Percentiles rank a stretch among this genome's conserved stretches.
Evolutionary conservation across 2,797 vertebrate genomes (phyloP).

Genomic region (Anolis apletophallus): DNA sequence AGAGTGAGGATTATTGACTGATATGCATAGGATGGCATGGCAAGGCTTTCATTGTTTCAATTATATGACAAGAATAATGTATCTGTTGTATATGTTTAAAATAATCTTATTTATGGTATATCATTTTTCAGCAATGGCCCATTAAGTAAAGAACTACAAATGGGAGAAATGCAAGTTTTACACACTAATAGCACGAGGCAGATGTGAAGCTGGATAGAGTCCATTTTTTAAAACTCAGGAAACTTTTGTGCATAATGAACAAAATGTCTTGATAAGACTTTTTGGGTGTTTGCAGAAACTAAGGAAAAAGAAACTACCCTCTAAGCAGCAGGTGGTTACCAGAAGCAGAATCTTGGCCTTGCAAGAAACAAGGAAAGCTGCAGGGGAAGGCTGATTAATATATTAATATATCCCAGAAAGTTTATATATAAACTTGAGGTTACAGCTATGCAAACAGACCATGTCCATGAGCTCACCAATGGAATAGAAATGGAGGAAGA

Average conservation of each 20-base stretch:
- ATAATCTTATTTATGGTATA: background rate
- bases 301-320: too few relatives aligned
- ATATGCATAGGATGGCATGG: background rate
- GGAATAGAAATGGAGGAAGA: background rate
- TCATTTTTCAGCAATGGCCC: background rate
- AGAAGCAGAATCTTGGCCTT: background rate
- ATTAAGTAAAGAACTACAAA: background rate
- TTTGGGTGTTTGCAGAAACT: background rate
- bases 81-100: too few relatives aligned
- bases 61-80: background rate
- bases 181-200: background rate
- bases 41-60: background rate
- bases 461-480: background rate
- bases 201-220: background rate
- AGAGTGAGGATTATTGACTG: background rate
- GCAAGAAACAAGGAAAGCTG: background rate
- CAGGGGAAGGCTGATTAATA: background rate
- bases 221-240: background rate
- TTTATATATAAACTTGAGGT: background rate
- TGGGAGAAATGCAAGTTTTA: background rate
- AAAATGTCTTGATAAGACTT: background rate
- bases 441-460: background rate
- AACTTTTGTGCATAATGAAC: background rate
- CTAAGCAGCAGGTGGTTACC: background rate
- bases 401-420: background rate